These are phyloP conservation scores for Eumacrocentrus americanus DNA, from an alignment of 2,888 invertebrate genomes.

Conservation along the genomic window DNA sequence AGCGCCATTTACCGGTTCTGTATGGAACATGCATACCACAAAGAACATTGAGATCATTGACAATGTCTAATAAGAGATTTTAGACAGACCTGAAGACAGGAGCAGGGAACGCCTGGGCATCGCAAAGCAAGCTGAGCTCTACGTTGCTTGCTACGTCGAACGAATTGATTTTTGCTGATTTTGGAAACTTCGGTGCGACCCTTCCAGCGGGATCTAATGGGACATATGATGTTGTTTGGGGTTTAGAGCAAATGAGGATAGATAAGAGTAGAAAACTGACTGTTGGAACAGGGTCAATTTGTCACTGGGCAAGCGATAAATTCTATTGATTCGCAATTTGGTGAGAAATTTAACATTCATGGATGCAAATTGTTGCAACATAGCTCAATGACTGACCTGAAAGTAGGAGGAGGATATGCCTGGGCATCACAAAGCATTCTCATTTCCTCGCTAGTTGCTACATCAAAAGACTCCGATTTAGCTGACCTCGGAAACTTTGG, in stretches of 20 bases:
- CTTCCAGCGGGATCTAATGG: slow-evolving; percentile 58
- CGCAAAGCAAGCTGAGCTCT: slow-evolving; percentile 56
- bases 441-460: slow-evolving; percentile 53
- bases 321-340: too few relatives aligned
- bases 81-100: slow-evolving; percentile 54
- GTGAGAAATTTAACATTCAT: too few relatives aligned
- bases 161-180: slow-evolving; percentile 62
- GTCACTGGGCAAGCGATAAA: too few relatives aligned
- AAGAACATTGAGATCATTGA: too few relatives aligned
- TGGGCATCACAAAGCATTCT: slow-evolving; percentile 58
- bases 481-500: slow-evolving; percentile 61
- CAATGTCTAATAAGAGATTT: too few relatives aligned
- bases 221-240: too few relatives aligned
- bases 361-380: background rate
- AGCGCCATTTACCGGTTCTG: slow-evolving; percentile 60
- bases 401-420: slow-evolving; percentile 54
- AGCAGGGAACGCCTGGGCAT: slow-evolving; percentile 56
- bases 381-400: slow-evolving; percentile 48
- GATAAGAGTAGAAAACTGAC: slow-evolving; percentile 40
- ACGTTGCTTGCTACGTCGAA: slow-evolving; percentile 52
- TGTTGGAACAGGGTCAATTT: background rate
- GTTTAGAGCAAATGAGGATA: background rate
- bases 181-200: slow-evolving; percentile 59
- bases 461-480: slow-evolving; percentile 59
- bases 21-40: too few relatives aligned